Percentiles rank a stretch among this genome's conserved stretches.
Conservation (phyloP, 2,113 vertebrate genomes). For the Entelurus aequoreus region DNA sequence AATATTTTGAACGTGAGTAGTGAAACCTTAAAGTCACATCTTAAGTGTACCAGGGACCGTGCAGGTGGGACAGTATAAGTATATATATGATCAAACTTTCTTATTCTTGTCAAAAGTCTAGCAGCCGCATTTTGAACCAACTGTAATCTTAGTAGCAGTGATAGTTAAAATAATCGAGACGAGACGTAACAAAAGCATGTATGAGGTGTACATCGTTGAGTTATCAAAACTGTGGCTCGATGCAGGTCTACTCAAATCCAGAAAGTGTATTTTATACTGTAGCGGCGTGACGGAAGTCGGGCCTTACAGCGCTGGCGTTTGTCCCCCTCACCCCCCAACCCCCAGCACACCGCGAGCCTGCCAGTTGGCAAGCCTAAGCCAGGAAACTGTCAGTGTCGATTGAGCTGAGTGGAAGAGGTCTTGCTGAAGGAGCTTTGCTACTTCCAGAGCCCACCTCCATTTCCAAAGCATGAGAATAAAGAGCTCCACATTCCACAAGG, state of each 20-base stretch:
- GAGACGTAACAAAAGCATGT: too few relatives aligned
- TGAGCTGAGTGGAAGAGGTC: slow-evolving; percentile 83
- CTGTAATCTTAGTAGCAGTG: too few relatives aligned
- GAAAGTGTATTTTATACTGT: slow-evolving; percentile 17
- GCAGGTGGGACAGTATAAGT: too few relatives aligned
- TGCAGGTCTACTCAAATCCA: slow-evolving; percentile 25
- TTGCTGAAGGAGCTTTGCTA: slow-evolving; percentile 83
- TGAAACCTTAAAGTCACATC: too few relatives aligned
- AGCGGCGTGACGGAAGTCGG: slow-evolving; percentile 52
- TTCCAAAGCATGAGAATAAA: slow-evolving; percentile 95
- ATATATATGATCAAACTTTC: too few relatives aligned
- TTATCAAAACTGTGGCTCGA: not conserved
- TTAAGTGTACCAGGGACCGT: too few relatives aligned
- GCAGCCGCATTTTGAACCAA: too few relatives aligned
- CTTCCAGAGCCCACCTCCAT: slow-evolving; percentile 84
- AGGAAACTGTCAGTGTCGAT: slow-evolving; percentile 98
- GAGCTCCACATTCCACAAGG: slow-evolving; percentile 85
- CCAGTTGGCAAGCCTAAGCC: slow-evolving; percentile 91
- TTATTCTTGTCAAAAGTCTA: too few relatives aligned
- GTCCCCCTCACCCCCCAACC: slow-evolving; percentile 56
- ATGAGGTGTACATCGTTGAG: not conserved
- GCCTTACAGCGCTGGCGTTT: slow-evolving; percentile 68
- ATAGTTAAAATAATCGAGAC: not conserved
- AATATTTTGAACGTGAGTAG: too few relatives aligned
- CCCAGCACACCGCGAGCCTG: slow-evolving; percentile 70